Evolutionary conservation across 37 sponge, comb jelly and placozoan genomes (phyloP), one percentile per base, ranked within the genome.

Genomic region (Beroe ovata): DNA sequence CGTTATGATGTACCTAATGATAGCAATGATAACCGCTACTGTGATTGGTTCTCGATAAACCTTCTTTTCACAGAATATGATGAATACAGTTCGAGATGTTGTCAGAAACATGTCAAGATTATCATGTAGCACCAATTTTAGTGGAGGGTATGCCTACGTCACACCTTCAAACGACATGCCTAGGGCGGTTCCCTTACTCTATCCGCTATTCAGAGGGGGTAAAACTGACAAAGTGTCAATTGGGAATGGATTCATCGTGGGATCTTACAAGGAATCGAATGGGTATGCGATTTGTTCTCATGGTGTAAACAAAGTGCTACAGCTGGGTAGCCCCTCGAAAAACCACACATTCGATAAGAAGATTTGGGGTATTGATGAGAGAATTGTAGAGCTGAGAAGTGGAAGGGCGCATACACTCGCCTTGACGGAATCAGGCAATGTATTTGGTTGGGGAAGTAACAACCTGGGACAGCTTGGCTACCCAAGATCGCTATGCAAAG

Each of bases 121-220:
- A 32, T 29, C 25, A 1, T 33, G 36, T 19, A 33, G 36, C 14
- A n/a, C 63, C 4, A 62, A 21, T 62, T 14, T n/a, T 16, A 8
- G 36, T 11, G 69, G 35, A 34, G 84, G 84, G 36, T 42, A 77
- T 23, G 84, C 84, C 0, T 77, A 77, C 21, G 25, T 77, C 22
- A 77, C 84, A 16, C 84, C 84, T 23, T 77, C 84, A 0, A 21
- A n/a, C 21, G 84, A 77, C 26, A 77, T 77, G n/a, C n/a, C 42
- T 8, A 1, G 54, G 18, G 22, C 84, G 19, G 42, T 39, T 36
- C 84, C 84, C 0, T 25, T 77, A 22, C 28, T 77, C 36, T 77
- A 77, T 35, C 84, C 84, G 0, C 84, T 77, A 21, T 77, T 77
- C 23, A 37, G 54, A 42, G 42, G 84, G 8, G 54, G 3, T 1